These are phyloP conservation scores for Pogoniulus pusillus DNA, from an alignment of 2,797 vertebrate species.

Conservation along the genomic window DNA sequence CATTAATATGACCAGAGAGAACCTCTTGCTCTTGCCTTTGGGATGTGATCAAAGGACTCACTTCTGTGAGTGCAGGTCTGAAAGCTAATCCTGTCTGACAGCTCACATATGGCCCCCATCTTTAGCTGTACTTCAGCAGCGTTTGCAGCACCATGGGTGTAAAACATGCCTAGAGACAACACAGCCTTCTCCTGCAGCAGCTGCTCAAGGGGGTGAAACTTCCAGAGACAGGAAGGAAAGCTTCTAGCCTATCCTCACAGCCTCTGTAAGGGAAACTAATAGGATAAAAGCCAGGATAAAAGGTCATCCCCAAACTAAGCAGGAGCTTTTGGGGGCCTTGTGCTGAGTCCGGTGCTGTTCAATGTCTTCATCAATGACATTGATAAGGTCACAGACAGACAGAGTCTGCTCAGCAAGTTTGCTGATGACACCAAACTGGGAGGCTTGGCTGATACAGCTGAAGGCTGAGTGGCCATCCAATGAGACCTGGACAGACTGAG, in stretches of 20 bases:
- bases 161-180: neutral
- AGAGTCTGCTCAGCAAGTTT: too few species aligned
- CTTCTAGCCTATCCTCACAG: neutral
- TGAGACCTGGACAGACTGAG: too few species aligned
- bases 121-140: neutral
- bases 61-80: conserved; percentile 37
- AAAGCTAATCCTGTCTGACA: conserved; percentile 60
- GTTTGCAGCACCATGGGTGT: neutral
- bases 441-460: too few species aligned
- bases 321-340: neutral
- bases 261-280: neutral
- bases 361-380: too few species aligned
- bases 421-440: too few species aligned
- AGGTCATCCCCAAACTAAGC: neutral
- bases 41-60: conserved; percentile 59
- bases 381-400: too few species aligned
- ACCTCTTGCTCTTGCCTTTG: conserved; percentile 56
- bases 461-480: too few species aligned
- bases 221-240: neutral
- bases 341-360: too few species aligned
- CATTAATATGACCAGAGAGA: conserved; percentile 67
- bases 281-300: neutral
- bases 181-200: neutral
- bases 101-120: neutral
- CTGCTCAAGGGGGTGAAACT: neutral